Percentiles rank a stretch among this genome's conserved stretches.
phyloP scores from a whole-genome alignment of 2,888 invertebrate genomes.

The Ctenicera cuprea region DNA sequence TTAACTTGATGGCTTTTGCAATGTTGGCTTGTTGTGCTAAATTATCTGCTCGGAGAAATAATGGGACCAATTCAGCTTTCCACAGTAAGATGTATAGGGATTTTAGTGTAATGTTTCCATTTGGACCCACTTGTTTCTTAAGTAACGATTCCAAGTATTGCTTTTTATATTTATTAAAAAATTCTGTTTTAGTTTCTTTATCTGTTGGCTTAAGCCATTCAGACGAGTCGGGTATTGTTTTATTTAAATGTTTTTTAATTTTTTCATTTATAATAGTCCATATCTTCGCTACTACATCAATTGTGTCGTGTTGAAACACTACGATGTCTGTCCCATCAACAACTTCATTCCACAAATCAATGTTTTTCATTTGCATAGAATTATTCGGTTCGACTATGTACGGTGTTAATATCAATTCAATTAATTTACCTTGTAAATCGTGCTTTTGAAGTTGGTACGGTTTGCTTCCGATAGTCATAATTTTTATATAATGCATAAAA shows the following conservation, averaged over 20 bases:
- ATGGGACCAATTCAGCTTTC: neutral
- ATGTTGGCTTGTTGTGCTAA: neutral
- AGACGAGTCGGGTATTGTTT: neutral
- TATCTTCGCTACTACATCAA: neutral
- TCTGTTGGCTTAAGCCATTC: neutral
- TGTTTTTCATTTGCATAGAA: neutral
- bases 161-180: neutral
- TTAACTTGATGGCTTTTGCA: neutral
- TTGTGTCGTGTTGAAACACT: neutral
- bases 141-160: neutral
- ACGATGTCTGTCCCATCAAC: neutral
- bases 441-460: neutral
- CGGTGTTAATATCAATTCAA: neutral
- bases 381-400: neutral
- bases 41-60: neutral
- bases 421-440: neutral
- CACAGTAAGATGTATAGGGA: neutral
- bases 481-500: neutral
- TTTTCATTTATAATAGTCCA: neutral
- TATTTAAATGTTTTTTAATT: neutral
- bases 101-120: neutral
- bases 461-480: neutral
- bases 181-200: neutral
- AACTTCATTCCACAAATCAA: neutral
- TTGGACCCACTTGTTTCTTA: neutral